A percentile compares a stretch with the other conserved stretches of the same genome.
Evolutionary conservation across 2,797 vertebrate species (phyloP).

Genomic region (Tangara arthus): DNA sequence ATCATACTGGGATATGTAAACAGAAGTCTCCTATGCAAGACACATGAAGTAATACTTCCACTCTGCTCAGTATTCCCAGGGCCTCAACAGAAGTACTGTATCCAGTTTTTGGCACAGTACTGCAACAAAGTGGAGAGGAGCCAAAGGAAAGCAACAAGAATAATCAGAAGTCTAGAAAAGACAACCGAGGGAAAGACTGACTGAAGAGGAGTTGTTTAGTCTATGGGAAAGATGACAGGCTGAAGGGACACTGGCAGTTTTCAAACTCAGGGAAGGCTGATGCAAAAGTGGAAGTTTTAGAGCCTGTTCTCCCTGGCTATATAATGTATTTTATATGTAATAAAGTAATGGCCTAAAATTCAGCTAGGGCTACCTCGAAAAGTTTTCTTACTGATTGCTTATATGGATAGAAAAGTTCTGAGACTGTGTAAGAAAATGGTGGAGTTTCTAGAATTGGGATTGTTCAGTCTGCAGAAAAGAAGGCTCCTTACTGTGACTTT

Average conservation of each 20-base stretch:
- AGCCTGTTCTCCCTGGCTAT: no score
- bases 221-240: neutral
- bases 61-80: neutral
- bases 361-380: neutral
- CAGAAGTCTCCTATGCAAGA: neutral
- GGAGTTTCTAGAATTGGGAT: neutral
- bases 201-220: neutral
- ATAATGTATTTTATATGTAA: rapidly evolving
- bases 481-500: neutral
- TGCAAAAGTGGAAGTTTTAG: neutral
- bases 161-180: neutral
- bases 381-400: neutral
- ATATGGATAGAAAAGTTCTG: no score
- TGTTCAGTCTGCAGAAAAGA: neutral
- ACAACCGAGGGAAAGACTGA: neutral
- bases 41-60: conserved; percentile 20
- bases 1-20: conserved; percentile 30
- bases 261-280: neutral
- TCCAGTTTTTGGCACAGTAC: neutral
- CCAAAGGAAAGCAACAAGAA: conserved; percentile 37
- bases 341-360: neutral
- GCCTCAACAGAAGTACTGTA: conserved; percentile 14
- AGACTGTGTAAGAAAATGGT: rapidly evolving
- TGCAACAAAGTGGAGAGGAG: neutral
- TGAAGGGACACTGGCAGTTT: neutral